Evolutionary conservation across 2,113 vertebrate genomes (phyloP).

Genomic region (Alaudala cheleensis): DNA sequence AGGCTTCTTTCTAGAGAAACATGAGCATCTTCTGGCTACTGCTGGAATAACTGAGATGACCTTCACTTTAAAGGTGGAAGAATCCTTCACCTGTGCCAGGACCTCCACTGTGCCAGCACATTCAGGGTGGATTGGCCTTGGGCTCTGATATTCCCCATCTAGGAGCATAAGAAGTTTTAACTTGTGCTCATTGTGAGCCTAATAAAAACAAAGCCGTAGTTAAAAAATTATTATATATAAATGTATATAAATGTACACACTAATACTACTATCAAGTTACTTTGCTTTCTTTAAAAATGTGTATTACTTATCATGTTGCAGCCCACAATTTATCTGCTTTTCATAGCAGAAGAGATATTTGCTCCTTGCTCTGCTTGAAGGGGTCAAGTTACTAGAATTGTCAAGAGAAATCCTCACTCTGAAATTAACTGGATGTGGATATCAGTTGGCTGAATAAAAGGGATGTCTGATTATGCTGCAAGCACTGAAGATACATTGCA

Average conservation of each 20-base stretch:
- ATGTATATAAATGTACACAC: accelerated
- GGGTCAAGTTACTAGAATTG: not conserved
- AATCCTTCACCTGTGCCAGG: not conserved
- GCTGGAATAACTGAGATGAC: not conserved
- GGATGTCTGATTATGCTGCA: not conserved
- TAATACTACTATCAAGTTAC: not conserved
- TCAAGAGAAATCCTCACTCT: not conserved
- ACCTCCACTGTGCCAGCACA: not conserved
- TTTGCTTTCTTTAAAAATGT: not conserved
- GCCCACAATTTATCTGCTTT: not conserved
- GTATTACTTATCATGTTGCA: not conserved
- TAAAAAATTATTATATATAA: not conserved
- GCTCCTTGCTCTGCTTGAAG: not conserved
- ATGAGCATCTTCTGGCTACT: not conserved
- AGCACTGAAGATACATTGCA: not conserved
- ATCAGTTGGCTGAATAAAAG: slow-evolving; percentile 24
- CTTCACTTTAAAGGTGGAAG: not conserved
- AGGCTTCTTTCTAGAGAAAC: not conserved
- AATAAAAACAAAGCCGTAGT: not conserved
- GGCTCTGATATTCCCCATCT: not conserved
- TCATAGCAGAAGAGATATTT: not conserved
- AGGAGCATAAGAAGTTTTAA: not conserved
- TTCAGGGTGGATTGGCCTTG: not conserved
- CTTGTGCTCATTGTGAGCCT: not conserved
- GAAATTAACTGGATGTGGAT: slow-evolving; percentile 3